Evolutionary conservation across 2,797 vertebrate genomes (phyloP).

Genomic region (Apogon hyalosoma): DNA sequence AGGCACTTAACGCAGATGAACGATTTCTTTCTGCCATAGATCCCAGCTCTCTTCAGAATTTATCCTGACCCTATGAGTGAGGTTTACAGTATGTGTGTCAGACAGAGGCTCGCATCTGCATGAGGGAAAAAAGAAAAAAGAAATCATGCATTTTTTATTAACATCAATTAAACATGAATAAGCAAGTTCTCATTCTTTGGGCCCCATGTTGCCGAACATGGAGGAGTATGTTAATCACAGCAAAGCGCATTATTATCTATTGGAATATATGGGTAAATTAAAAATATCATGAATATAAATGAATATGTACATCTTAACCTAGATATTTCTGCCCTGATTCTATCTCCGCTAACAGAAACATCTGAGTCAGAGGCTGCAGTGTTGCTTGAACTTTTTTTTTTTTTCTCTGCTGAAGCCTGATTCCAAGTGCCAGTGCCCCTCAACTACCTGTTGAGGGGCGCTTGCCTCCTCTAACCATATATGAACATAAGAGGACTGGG

Average conservation of each 20-base stretch:
- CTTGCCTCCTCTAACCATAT: constrained; percentile 35
- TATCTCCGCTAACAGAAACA: constrained; percentile 16
- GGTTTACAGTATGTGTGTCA: constrained; percentile 44
- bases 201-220: constrained; percentile 72
- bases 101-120: constrained; percentile 44
- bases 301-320: constrained; percentile 53
- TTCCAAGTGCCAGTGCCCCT: constrained; percentile 21
- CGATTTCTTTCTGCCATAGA: constrained; percentile 47
- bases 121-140: constrained; percentile 7
- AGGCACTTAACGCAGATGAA: constrained; percentile 51
- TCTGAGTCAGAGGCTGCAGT: constrained; percentile 15
- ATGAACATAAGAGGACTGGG: constrained; percentile 43
- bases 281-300: constrained; percentile 68
- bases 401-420: constrained; percentile 15
- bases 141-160: constrained; percentile 70
- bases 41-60: constrained; percentile 51
- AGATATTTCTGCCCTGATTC: constrained; percentile 47
- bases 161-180: constrained; percentile 82
- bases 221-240: constrained; percentile 72
- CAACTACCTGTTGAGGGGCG: constrained; percentile 48
- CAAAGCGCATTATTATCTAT: constrained; percentile 30
- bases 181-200: constrained; percentile 75
- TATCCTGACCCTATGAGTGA: constrained; percentile 56
- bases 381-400: constrained; percentile 5
- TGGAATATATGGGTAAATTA: constrained; percentile 66